Conservation (phyloP, 2,797 vertebrate species). For the Centroberyx gerrardi region DNA sequence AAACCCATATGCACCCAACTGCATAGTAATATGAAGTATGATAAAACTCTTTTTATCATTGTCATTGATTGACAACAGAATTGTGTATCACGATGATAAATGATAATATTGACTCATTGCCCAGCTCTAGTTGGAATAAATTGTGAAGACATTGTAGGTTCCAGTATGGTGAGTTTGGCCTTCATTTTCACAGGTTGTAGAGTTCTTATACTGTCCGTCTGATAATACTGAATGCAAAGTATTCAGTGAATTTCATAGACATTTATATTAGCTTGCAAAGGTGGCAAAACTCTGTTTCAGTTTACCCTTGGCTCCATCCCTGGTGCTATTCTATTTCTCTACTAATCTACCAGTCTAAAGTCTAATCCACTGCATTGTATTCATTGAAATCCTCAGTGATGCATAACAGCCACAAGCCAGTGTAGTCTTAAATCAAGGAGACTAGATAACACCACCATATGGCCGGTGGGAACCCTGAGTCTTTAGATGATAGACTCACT, state of each 20-base stretch:
- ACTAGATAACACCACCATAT: slow-evolving; percentile 70
- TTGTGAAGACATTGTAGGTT: too few species aligned
- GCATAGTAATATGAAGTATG: too few species aligned
- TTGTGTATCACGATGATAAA: too few species aligned
- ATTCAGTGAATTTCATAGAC: background rate
- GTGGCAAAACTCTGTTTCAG: slow-evolving; percentile 25
- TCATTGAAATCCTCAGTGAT: slow-evolving; percentile 59
- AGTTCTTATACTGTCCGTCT: background rate
- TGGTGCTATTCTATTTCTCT: slow-evolving; percentile 6
- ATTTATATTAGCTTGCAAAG: background rate
- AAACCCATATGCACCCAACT: too few species aligned
- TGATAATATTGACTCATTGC: too few species aligned
- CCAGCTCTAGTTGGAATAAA: too few species aligned
- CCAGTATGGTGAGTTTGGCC: too few species aligned
- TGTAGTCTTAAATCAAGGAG: slow-evolving; percentile 57
- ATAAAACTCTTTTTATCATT: too few species aligned
- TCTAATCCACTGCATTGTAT: slow-evolving; percentile 65
- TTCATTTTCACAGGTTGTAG: too few species aligned
- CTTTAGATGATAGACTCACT: slow-evolving; percentile 47
- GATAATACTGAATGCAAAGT: background rate
- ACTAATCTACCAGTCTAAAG: slow-evolving; percentile 41
- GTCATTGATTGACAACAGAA: too few species aligned
- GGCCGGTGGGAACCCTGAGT: slow-evolving; percentile 58
- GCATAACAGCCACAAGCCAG: slow-evolving; percentile 22
- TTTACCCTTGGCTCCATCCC: background rate